These are phyloP conservation scores for Akabosia matsudoensis DNA, from an alignment of 1,140 invertebrate genomes.

Conservation along the genomic window DNA sequence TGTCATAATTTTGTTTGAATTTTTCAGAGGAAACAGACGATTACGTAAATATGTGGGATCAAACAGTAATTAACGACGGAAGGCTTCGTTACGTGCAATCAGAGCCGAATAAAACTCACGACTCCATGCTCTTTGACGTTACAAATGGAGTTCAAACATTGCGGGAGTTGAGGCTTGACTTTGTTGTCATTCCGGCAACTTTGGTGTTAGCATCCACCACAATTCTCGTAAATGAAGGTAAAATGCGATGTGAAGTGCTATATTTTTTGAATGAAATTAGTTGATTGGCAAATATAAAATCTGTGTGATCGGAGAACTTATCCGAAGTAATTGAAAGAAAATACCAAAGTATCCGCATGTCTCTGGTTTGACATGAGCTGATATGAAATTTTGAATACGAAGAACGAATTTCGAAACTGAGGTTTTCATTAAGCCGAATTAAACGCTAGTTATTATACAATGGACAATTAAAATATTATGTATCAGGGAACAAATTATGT, in stretches of 20 bases:
- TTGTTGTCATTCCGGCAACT: slow-evolving; percentile 54
- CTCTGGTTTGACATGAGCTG: no score
- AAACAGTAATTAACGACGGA: slow-evolving; percentile 54
- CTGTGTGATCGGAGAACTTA: no score
- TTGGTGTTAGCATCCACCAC: slow-evolving; percentile 49
- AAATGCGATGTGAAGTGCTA: no score
- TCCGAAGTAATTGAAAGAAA: no score
- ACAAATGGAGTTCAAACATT: slow-evolving; percentile 56
- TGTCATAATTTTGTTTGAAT: not conserved
- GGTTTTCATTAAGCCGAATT: no score
- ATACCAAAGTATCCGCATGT: no score
- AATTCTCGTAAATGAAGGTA: slow-evolving; percentile 47
- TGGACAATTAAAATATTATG: no score
- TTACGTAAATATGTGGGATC: slow-evolving; percentile 52
- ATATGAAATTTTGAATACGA: no score
- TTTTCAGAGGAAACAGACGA: slow-evolving; percentile 9
- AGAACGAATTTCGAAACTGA: no score
- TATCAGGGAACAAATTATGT: no score
- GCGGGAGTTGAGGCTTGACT: slow-evolving; percentile 50
- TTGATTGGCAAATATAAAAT: no score
- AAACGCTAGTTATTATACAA: no score
- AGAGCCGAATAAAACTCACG: slow-evolving; percentile 49
- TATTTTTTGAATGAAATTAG: not conserved
- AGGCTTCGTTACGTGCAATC: slow-evolving; percentile 54
- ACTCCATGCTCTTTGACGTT: slow-evolving; percentile 57